Percentiles rank a stretch among this genome's conserved stretches.
Conservation (phyloP, 1,140 invertebrate species). For the Brachionus koreanus region DNA sequence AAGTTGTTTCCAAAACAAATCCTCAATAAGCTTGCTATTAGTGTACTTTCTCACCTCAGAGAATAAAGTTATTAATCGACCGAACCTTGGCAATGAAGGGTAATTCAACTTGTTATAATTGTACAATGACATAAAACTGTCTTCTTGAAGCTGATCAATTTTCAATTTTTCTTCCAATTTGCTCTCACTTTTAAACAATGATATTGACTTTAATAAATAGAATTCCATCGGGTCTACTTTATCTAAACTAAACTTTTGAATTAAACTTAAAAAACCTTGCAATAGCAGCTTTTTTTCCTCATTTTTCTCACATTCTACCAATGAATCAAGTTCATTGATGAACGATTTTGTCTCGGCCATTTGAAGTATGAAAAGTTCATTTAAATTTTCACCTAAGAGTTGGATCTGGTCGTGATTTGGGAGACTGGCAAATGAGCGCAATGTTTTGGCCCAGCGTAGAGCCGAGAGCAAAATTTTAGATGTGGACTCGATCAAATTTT, state of each 20-base stretch:
- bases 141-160: slow-evolving; percentile 21
- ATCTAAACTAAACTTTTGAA: slow-evolving; percentile 21
- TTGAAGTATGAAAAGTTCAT: slow-evolving; percentile 27
- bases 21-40: not conserved
- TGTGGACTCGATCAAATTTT: slow-evolving; percentile 18
- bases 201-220: slow-evolving; percentile 33
- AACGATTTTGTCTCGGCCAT: slow-evolving; percentile 40
- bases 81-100: not conserved
- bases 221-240: slow-evolving; percentile 42
- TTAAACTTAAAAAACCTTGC: not conserved
- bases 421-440: not conserved
- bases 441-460: not conserved
- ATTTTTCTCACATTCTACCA: not conserved
- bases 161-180: not conserved
- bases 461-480: slow-evolving; percentile 4
- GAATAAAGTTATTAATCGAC: not conserved
- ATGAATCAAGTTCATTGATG: not conserved
- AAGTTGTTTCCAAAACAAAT: slow-evolving; percentile 17
- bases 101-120: slow-evolving; percentile 39
- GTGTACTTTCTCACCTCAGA: slow-evolving; percentile 32
- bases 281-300: not conserved
- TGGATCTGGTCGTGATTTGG: not conserved
- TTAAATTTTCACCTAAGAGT: not conserved
- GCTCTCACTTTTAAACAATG: slow-evolving; percentile 16
- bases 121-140: slow-evolving; percentile 33